Evolutionary conservation across 2,797 vertebrate genomes (phyloP), one percentile per base, ranked within the genome.

Genomic region (Poecilia velifera): DNA sequence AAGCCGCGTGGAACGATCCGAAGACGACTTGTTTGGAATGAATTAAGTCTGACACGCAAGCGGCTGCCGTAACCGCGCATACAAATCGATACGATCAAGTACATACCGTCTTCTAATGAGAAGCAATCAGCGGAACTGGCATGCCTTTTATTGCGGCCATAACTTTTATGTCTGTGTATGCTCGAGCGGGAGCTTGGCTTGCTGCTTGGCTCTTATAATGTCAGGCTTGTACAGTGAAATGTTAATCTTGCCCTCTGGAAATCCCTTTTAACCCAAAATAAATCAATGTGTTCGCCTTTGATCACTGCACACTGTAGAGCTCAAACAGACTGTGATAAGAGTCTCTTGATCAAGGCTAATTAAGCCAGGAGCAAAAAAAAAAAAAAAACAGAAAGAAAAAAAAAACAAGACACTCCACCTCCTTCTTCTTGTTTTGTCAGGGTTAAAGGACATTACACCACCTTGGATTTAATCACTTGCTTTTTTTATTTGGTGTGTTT

Each of bases 211-310:
- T 88, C 85, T 88, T 80, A 78, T 85, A 85, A 91, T 91, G 90
- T 91, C 80, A 90, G 85, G 90, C 55, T 79, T 84, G 88, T 89
- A 86, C 83, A 88, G 83, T 82, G 88, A 90, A 90, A 92, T 94
- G 93, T 92, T 92, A 94, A 93, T 93, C 92, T 88, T 93, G 92
- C 90, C 93, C 92, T 89, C 89, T 86, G 88, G 93, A 93, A 93
- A 93, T 91, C 89, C 80, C 87, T 93, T 88, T 93, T 90, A 93
- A 89, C 91, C 87, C 87, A 87, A 93, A 94, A 92, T 92, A 91
- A 95, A 94, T 94, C 93, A 91, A 93, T 94, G 86, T 84, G 77
- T 84, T 73, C 76, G 82, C 77, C 92, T 94, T 93, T 94, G 91
- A 94, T 95, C 86, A 80, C 75, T 68, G 90, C 88, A 92, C 85